Evolutionary conservation across 2,113 vertebrate species (phyloP).

Genomic region (Sinocyclocheilus rhinocerous): DNA sequence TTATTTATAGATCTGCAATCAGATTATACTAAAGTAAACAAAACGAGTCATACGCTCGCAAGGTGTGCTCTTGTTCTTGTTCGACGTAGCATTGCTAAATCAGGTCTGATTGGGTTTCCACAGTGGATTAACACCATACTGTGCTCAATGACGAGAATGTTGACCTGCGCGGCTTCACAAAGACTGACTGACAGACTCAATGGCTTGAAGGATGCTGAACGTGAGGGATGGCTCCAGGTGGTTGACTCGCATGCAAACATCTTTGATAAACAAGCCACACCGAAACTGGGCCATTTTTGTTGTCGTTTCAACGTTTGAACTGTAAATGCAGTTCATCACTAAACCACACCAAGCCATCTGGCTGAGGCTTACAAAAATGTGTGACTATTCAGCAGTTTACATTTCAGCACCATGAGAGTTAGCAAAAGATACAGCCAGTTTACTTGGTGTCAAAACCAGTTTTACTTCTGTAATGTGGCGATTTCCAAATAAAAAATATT

Average conservation of each 20-base stretch:
- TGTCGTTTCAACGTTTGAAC: slow-evolving; percentile 25
- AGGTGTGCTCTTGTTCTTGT: neutral
- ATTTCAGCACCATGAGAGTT: neutral
- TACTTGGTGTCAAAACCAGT: neutral
- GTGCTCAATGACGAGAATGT: neutral
- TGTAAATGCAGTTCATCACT: neutral
- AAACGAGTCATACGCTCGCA: slow-evolving; percentile 5
- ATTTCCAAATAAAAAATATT: neutral
- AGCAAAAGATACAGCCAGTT: neutral
- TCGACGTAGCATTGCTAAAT: neutral
- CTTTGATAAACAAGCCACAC: slow-evolving; percentile 27
- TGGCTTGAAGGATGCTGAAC: slow-evolving; percentile 11
- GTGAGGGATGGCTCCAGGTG: neutral
- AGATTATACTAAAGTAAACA: slow-evolving; percentile 18
- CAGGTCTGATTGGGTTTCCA: neutral
- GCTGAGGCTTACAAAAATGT: neutral
- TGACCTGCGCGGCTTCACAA: slow-evolving; percentile 3
- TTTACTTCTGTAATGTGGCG: neutral
- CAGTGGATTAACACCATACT: neutral
- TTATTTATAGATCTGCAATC: neutral
- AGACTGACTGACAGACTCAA: slow-evolving; percentile 10
- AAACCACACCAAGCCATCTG: neutral
- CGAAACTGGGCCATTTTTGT: slow-evolving; percentile 41
- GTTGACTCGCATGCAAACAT: slow-evolving; percentile 27
- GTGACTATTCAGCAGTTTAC: neutral